Evolutionary conservation across 1,140 invertebrate genomes (phyloP).

Genomic region (Vollenhovia emeryi): DNA sequence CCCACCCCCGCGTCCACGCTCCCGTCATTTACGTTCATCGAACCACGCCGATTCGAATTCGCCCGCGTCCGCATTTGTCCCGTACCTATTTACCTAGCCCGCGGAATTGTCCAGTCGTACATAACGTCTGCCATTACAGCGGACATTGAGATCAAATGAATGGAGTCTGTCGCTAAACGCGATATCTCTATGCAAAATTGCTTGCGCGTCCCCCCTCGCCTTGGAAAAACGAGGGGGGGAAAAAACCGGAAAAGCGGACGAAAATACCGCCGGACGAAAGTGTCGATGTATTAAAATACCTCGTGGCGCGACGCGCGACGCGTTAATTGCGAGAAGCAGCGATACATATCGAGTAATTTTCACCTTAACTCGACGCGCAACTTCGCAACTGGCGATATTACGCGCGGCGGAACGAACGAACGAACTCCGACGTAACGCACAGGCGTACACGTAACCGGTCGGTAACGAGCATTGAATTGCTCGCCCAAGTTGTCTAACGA

Average conservation of each 20-base stretch:
- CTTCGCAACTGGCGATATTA: background rate
- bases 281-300: background rate
- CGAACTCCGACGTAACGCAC: background rate
- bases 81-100: slow-evolving; percentile 33
- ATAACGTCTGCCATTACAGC: slow-evolving; percentile 21
- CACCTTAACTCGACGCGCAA: background rate
- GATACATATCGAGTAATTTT: slow-evolving; percentile 7
- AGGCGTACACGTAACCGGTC: slow-evolving; percentile 5
- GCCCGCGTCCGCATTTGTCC: slow-evolving; percentile 16
- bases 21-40: slow-evolving; percentile 21
- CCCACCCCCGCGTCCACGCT: too few species aligned
- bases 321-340: slow-evolving; percentile 3
- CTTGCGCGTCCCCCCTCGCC: background rate
- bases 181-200: slow-evolving; percentile 1
- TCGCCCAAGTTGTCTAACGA: slow-evolving; percentile 10
- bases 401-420: background rate
- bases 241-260: too few species aligned
- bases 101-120: slow-evolving; percentile 1
- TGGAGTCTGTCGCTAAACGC: background rate
- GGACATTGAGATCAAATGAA: slow-evolving; percentile 29
- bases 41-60: slow-evolving; percentile 26
- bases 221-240: background rate
- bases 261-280: too few species aligned
- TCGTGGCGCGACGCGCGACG: background rate
- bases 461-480: slow-evolving; percentile 12